Evolutionary conservation across 2,888 invertebrate genomes (phyloP).

Genomic region (Helleia helle): DNA sequence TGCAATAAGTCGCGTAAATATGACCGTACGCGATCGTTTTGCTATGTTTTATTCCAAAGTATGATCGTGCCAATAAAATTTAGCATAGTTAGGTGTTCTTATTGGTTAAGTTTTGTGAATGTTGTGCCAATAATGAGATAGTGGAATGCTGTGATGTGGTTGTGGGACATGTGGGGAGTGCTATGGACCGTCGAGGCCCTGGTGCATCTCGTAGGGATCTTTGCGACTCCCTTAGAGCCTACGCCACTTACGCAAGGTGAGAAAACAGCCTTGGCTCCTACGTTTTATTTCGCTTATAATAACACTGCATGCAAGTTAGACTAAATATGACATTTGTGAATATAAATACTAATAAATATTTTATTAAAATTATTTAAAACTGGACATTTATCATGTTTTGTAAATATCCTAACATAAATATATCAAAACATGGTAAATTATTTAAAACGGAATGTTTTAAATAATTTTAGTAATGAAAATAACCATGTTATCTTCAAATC

Average conservation of each 20-base stretch:
- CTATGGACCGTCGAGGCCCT: conserved; percentile 57
- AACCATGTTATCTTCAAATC: too few relatives aligned
- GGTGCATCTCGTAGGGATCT: conserved; percentile 49
- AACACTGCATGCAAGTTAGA: too few relatives aligned
- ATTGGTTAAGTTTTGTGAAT: conserved; percentile 69
- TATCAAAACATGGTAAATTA: too few relatives aligned
- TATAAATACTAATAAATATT: too few relatives aligned
- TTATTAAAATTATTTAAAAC: too few relatives aligned
- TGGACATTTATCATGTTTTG: too few relatives aligned
- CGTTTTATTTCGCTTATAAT: conserved; percentile 26
- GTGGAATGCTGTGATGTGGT: conserved; percentile 72
- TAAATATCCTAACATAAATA: too few relatives aligned
- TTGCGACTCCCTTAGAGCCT: conserved; percentile 60
- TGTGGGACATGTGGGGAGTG: conserved; percentile 71
- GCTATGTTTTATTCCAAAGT: conserved; percentile 61
- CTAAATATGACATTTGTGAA: too few relatives aligned
- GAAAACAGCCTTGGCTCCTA: conserved; percentile 54
- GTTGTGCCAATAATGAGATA: conserved; percentile 74
- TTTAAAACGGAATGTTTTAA: too few relatives aligned
- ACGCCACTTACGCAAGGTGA: conserved; percentile 58
- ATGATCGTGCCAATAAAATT: conserved; percentile 69
- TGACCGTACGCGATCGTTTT: conserved; percentile 35
- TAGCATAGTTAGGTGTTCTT: conserved; percentile 68
- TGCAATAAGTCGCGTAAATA: conserved; percentile 47
- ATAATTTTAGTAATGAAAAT: too few relatives aligned